Evolutionary conservation across 1,140 invertebrate genomes (phyloP).

Genomic region (Aphis gossypii): DNA sequence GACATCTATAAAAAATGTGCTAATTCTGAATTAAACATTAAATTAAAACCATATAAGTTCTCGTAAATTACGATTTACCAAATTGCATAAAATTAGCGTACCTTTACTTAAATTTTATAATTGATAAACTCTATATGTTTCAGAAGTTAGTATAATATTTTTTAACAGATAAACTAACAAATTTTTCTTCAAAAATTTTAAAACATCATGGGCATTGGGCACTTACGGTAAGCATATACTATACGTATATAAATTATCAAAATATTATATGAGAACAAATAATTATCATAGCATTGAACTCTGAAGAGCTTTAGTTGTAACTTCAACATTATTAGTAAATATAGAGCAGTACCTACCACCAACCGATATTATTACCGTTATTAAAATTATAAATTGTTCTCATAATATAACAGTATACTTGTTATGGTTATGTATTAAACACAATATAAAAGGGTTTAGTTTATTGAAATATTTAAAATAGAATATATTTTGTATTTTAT

Average conservation of each 20-base stretch:
- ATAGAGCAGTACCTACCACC: background rate
- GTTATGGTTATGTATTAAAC: background rate
- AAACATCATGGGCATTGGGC: background rate
- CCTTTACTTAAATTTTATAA: background rate
- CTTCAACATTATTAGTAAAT: background rate
- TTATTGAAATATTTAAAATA: constrained; percentile 12
- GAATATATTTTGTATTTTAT: constrained; percentile 10
- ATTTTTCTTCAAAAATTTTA: background rate
- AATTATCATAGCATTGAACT: background rate
- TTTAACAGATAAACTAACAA: background rate
- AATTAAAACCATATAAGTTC: no score
- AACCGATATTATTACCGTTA: background rate
- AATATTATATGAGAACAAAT: background rate
- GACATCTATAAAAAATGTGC: no score
- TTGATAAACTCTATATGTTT: background rate
- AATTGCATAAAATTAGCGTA: background rate
- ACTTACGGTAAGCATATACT: background rate
- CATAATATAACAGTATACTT: background rate
- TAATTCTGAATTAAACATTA: no score
- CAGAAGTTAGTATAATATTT: background rate
- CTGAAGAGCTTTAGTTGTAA: background rate
- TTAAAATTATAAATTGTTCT: constrained; percentile 12
- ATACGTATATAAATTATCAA: background rate
- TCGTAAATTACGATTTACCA: no score
- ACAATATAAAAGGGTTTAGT: background rate